These are phyloP conservation scores for Atrina japonica DNA, from an alignment of 2,888 invertebrate species.

Conservation along the genomic window DNA sequence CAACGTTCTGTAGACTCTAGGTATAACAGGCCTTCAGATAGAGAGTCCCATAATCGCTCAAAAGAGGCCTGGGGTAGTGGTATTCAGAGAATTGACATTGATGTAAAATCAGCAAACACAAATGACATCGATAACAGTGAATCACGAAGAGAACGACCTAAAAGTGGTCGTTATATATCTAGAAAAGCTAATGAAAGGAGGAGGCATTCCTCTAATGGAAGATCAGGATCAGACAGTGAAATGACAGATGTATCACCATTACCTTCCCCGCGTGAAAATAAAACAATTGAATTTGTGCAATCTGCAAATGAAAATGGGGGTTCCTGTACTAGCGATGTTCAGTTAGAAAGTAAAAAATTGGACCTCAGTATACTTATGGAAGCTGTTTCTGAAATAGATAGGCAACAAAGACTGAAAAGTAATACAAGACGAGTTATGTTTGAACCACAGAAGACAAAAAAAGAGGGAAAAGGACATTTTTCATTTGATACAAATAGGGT, in stretches of 20 bases:
- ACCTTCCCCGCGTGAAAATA: constrained; percentile 61
- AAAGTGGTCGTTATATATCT: constrained; percentile 26
- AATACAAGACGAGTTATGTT: constrained; percentile 71
- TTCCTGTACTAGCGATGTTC: constrained; percentile 31
- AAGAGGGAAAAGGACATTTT: constrained; percentile 55
- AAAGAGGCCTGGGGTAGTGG: constrained; percentile 53
- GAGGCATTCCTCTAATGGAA: constrained; percentile 38
- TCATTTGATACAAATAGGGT: constrained; percentile 69
- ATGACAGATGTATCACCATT: constrained; percentile 77
- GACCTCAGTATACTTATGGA: constrained; percentile 73
- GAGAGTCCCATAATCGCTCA: constrained; percentile 25
- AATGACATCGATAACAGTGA: constrained; percentile 9
- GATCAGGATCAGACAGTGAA: constrained; percentile 72
- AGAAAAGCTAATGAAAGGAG: constrained; percentile 13
- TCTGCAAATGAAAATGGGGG: constrained; percentile 30
- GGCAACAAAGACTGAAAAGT: constrained; percentile 67
- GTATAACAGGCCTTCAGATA: constrained; percentile 32
- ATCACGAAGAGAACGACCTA: constrained; percentile 18
- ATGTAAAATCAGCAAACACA: constrained; percentile 13
- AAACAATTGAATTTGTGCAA: constrained; percentile 57
- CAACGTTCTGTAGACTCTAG: constrained; percentile 13
- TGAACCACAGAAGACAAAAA: constrained; percentile 60
- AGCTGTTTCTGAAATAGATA: constrained; percentile 74
- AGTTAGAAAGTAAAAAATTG: constrained; percentile 57
- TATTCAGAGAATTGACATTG: constrained; percentile 25